Base-by-base conservation (phyloP, 1,140 invertebrate species). In the Drosophila equinoxialis region DNA sequence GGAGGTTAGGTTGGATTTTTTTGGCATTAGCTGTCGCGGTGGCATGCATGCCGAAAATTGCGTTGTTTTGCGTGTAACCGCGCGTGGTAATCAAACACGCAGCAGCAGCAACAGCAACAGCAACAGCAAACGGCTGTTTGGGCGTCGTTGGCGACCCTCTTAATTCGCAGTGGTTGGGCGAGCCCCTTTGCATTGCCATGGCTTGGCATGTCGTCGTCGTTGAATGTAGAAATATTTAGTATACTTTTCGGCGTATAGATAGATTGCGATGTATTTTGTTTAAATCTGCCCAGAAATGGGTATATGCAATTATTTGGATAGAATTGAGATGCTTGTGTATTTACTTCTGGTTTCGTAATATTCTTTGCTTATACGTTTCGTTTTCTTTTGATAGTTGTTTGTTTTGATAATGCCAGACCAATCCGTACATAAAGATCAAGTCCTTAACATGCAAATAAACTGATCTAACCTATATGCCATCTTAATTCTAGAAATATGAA, bases 61-160 rank as follows among this genome's bases (percentile, higher is more conserved):
- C 89, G 83, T 84, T 90, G 89, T 87, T 81, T 87, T 91, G 89
- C 89, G 89, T 90, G 89, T 90, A 90, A 90, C 89, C 89, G 89
- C 89, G 89, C 89, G 89, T 90, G 84, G 89, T 90, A 90, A 90
- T 90, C 89, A 90, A 89, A 89, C 84, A 89, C 74, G 85, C 85
- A 81, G 79, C 65, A 20, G 17, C 45, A 51, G 17, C 7, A 23
- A 23, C 20, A 20, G 45, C 17, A 42, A 42, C 13, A 42, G 23
- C 23, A 30, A 30, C 30, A 30, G 30, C 30, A 30, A 5, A 30
- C 30, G 6, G 6, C 30, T 3, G 30, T 30, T 30, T 6, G 30
- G 30, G 30, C 30, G 23, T 26, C 23, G 23, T 5, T 48, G 45
- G 45, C 45, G 45, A 51, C 45, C 45, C 65, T 62, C 51, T 82